Percentiles rank a stretch among this genome's conserved stretches.
phyloP scores from a whole-genome alignment of 2,888 invertebrate species.

The Caenorhabditis sp. region DNA sequence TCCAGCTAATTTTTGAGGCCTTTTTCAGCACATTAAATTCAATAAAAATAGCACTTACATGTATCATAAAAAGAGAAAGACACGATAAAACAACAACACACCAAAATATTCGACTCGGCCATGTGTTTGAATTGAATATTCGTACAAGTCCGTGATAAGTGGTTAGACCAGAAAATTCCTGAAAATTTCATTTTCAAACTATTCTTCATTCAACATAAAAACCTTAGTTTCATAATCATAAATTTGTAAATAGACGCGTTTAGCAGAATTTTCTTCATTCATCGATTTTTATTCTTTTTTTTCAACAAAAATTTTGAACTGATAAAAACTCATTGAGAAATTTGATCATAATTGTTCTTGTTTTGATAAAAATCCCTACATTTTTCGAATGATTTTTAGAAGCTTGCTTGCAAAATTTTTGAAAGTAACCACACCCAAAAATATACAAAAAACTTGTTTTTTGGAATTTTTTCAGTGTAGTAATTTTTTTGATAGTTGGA shows the following conservation, averaged over 20 bases:
- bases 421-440: background rate
- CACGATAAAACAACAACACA: slow-evolving; percentile 56
- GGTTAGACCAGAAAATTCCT: slow-evolving; percentile 58
- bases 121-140: slow-evolving; percentile 60
- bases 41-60: slow-evolving; percentile 48
- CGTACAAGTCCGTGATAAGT: slow-evolving; percentile 62
- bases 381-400: background rate
- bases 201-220: background rate
- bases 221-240: slow-evolving; percentile 58
- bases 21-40: too few relatives aligned
- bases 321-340: background rate
- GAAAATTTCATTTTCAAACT: slow-evolving; percentile 5
- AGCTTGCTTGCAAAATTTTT: background rate
- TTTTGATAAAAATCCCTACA: background rate
- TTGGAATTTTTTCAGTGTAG: background rate
- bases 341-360: background rate
- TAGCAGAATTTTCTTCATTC: background rate
- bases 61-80: slow-evolving; percentile 59
- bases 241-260: slow-evolving; percentile 52
- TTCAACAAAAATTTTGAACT: background rate
- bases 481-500: background rate
- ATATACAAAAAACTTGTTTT: background rate
- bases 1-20: too few relatives aligned
- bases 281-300: background rate
- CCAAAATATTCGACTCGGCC: slow-evolving; percentile 62